Conservation (phyloP, 2,797 vertebrate genomes). For the Momotus momota region DNA sequence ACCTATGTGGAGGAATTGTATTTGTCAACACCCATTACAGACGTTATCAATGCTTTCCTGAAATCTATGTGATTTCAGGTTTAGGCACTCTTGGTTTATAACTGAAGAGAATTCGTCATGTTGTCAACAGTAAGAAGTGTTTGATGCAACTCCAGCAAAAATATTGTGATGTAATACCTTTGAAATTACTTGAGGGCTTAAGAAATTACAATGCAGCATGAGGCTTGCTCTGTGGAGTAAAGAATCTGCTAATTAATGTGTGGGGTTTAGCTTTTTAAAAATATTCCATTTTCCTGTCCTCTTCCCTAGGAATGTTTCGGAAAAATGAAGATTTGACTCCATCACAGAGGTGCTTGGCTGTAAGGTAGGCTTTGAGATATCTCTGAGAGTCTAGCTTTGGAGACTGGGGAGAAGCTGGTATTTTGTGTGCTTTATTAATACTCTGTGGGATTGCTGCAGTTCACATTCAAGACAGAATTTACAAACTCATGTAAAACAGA, state of each 20-base stretch:
- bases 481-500: not conserved
- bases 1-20: not conserved
- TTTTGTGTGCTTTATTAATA: not conserved
- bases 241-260: not conserved
- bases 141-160: not conserved
- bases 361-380: constrained; percentile 89
- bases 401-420: not conserved
- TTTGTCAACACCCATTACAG: not conserved
- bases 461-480: not conserved
- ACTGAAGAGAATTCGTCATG: not conserved
- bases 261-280: not conserved
- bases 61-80: not conserved
- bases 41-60: not conserved
- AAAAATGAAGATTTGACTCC: constrained; percentile 90
- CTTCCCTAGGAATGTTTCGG: constrained; percentile 87
- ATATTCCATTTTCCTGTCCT: not conserved
- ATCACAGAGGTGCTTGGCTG: constrained; percentile 88
- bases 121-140: not conserved
- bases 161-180: not conserved
- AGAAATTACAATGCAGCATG: not conserved
- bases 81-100: not conserved
- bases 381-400: not conserved
- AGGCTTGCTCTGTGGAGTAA: not conserved
- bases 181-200: not conserved
- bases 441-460: not conserved